phyloP scores from a whole-genome alignment of 2,797 vertebrate species.

The Peromyscus melanophrys region DNA sequence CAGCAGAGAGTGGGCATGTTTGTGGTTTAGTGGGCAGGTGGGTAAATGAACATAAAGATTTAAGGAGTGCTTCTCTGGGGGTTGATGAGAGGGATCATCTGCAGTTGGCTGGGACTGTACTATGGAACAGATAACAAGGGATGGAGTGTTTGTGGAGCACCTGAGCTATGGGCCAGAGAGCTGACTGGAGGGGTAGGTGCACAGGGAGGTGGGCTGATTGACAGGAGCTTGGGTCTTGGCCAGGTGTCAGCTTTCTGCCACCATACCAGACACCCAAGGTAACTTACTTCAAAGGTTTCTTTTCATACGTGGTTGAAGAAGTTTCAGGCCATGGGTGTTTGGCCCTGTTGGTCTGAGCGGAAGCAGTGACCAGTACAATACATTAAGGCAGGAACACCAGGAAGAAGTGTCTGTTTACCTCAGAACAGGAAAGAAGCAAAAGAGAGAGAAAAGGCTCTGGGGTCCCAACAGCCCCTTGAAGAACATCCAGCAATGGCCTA shows the following conservation, averaged over 20 bases:
- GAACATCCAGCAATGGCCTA: neutral
- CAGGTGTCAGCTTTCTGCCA: neutral
- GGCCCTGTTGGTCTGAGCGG: neutral
- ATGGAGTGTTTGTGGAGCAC: fast-evolving
- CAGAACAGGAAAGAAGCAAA: neutral
- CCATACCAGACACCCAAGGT: neutral
- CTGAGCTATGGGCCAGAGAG: neutral
- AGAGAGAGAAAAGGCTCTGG: neutral
- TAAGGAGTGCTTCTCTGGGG: neutral
- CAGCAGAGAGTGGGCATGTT: neutral
- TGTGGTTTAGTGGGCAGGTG: neutral
- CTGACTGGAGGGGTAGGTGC: neutral
- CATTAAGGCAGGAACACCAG: neutral
- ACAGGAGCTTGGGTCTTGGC: neutral
- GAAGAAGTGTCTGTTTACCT: neutral
- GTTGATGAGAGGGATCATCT: neutral
- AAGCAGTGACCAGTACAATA: no score
- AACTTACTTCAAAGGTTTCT: neutral
- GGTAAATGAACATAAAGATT: neutral
- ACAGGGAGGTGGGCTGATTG: neutral
- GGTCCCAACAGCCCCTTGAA: neutral
- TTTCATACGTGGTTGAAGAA: neutral
- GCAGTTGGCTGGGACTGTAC: neutral
- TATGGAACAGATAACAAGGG: no score
- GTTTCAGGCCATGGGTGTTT: neutral